Conservation (phyloP, 2,113 vertebrate genomes). For the Cromileptes altivelis region DNA sequence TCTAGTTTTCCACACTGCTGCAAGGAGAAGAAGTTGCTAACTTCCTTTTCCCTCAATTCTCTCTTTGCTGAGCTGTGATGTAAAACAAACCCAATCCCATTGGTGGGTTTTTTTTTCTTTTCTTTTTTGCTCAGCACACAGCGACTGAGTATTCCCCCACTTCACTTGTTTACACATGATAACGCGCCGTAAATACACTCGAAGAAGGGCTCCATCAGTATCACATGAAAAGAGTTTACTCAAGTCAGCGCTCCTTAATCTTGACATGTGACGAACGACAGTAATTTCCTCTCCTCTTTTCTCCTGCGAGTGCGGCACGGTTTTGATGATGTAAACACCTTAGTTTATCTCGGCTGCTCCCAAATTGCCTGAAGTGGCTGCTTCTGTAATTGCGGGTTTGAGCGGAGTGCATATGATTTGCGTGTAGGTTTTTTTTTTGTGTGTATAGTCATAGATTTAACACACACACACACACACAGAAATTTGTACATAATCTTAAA, state of each 20-base stretch:
- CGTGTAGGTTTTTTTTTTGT: background rate
- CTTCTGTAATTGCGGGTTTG: conserved; percentile 70
- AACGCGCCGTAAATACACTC: conserved; percentile 9
- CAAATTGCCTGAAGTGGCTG: conserved; percentile 74
- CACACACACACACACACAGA: background rate
- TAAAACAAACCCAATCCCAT: conserved; percentile 31
- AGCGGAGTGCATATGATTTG: conserved; percentile 20
- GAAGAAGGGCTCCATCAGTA: conserved; percentile 8
- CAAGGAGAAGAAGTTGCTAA: conserved; percentile 12
- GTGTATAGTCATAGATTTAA: background rate
- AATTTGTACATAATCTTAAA: conserved; percentile 21
- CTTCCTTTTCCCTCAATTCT: background rate
- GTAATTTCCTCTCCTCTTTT: conserved; percentile 58
- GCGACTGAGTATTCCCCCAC: background rate
- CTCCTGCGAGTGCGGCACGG: conserved; percentile 27
- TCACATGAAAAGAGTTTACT: conserved; percentile 44
- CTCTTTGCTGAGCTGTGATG: conserved; percentile 34
- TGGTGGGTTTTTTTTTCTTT: background rate
- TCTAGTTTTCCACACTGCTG: conserved; percentile 24
- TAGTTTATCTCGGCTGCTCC: conserved; percentile 58
- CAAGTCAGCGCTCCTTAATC: conserved; percentile 54
- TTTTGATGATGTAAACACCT: conserved; percentile 72
- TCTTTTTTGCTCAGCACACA: background rate
- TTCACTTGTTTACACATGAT: conserved; percentile 34
- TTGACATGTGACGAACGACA: conserved; percentile 44